Evolutionary conservation across 2,888 invertebrate genomes (phyloP).

Genomic region (Lymantria dispar): DNA sequence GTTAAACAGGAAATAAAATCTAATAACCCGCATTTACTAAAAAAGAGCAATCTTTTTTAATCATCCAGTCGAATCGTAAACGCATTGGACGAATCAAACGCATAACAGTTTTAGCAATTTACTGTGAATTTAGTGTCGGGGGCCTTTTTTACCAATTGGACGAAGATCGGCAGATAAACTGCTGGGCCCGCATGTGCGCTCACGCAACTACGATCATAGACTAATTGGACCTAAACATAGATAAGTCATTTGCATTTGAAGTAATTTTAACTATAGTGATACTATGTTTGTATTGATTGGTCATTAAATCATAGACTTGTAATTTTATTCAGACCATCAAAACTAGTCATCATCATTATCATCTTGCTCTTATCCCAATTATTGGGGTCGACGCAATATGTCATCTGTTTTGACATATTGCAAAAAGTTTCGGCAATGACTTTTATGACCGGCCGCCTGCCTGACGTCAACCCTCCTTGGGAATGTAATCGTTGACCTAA

Average conservation of each 20-base stretch:
- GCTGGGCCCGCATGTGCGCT: conserved; percentile 71
- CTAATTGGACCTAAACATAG: conserved; percentile 15
- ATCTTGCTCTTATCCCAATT: too few species aligned
- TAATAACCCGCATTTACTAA: conserved; percentile 66
- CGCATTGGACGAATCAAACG: conserved; percentile 56
- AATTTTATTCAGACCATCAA: too few species aligned
- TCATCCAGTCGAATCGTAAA: conserved; percentile 65
- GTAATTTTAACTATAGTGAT: too few species aligned
- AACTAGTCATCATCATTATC: too few species aligned
- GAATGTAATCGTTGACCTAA: too few species aligned
- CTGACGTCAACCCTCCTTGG: too few species aligned
- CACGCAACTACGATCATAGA: conserved; percentile 66
- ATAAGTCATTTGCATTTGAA: not conserved
- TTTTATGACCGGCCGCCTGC: too few species aligned
- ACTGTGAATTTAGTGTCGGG: conserved; percentile 66
- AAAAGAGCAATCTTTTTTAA: conserved; percentile 68
- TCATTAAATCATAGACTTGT: too few species aligned
- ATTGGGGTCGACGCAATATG: too few species aligned
- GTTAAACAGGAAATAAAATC: conserved; percentile 52
- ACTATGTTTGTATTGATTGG: too few species aligned
- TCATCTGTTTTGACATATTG: too few species aligned
- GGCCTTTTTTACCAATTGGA: conserved; percentile 77
- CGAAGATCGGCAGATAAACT: conserved; percentile 67
- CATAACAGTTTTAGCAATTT: conserved; percentile 73
- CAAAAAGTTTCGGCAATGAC: too few species aligned